Base-by-base conservation (phyloP, 1,140 invertebrate genomes). In the Drosophila mauritiana region DNA sequence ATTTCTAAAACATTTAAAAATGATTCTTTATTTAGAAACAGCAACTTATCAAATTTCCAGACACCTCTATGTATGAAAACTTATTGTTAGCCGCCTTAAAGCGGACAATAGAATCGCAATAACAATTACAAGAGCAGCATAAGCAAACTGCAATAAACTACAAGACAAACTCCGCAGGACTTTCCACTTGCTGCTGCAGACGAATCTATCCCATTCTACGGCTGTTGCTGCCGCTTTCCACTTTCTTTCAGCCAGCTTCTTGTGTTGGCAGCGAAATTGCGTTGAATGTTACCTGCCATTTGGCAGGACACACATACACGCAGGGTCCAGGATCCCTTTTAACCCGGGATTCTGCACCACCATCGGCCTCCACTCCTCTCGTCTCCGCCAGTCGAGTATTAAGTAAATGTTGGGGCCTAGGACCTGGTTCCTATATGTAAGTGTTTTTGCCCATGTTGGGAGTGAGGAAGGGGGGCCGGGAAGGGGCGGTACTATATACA, bases 221-320 rank as follows among this genome's bases (percentile, higher is more conserved):
- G 31, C 17, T 36, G 36, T 49, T 39, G 42, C 22, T 37, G 48
- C 7, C 15, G 45, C 49, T 74, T 39, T 55, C 58, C 57, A 61
- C 37, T 74, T 65, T 73, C 46, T 70, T 62, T 55, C 65, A 75
- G 69, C 51, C 51, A 46, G 56, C 45, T 80, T 83, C 54, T 72
- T 73, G 67, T 49, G 59, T 51, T 84, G 77, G 59, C 73, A 68
- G 82, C 72, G 79, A 88, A 86, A 88, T 86, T 86, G 83, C 82
- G 83, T 88, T 82, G 82, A 86, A 88, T 86, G 82, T 82, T 88
- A 86, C 83, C 82, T 88, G 79, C 82, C 82, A 86, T 86, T 86
- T 85, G 82, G 83, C 83, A 74, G 82, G 64, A 40, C 51, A 68
- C 31, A 64, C 54, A 75, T 40, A 58, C 36, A 54, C 48, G 8